Evolutionary conservation across 2,113 vertebrate species (phyloP).

Genomic region (Myiozetetes cayanensis): DNA sequence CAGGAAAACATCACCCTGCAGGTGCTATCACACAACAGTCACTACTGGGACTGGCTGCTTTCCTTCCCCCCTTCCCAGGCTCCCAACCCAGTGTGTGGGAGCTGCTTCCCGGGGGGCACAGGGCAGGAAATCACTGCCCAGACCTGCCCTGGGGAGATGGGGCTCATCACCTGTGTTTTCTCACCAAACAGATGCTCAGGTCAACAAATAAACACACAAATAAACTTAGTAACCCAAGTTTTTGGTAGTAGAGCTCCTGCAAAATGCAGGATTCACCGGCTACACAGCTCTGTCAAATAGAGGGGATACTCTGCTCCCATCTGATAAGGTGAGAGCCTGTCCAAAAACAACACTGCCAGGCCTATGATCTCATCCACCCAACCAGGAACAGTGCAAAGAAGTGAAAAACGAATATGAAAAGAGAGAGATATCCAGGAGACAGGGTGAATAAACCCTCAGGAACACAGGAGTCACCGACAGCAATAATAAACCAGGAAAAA

Average conservation of each 20-base stretch:
- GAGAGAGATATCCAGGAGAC: neutral
- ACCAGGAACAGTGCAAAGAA: neutral
- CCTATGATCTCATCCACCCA: neutral
- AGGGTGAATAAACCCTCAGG: neutral
- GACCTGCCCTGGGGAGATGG: neutral
- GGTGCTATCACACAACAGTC: neutral
- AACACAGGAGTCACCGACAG: neutral
- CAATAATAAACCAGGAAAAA: neutral
- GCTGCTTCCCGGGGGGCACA: neutral
- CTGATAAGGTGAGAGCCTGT: slow-evolving; percentile 34
- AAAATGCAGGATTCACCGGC: neutral
- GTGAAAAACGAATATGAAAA: neutral
- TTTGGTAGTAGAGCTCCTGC: neutral
- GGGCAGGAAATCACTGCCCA: neutral
- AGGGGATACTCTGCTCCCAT: slow-evolving; percentile 3
- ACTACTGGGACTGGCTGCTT: neutral
- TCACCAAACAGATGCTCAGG: neutral
- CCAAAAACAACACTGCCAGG: slow-evolving; percentile 41
- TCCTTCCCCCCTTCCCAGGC: neutral
- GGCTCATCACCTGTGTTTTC: rapidly evolving
- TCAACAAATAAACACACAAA: neutral
- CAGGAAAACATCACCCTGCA: neutral
- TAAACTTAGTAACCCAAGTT: rapidly evolving
- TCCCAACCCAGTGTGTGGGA: rapidly evolving
- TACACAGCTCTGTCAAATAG: neutral